Evolutionary conservation across 1,140 invertebrate genomes (phyloP).

Genomic region (Propsilocerus akamusi): DNA sequence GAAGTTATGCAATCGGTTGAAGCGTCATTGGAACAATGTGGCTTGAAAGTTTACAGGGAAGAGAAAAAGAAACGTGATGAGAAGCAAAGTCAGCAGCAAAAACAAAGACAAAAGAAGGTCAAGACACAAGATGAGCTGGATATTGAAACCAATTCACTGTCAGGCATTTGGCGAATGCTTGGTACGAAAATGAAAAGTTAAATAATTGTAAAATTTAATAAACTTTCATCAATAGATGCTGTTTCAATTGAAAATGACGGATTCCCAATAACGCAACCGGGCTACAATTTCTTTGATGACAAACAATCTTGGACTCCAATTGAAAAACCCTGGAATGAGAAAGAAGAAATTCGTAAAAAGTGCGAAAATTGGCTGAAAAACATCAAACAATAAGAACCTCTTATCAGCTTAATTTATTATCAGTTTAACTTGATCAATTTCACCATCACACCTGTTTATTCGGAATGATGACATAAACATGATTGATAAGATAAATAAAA

Average conservation of each 20-base stretch:
- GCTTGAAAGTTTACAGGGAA: not conserved
- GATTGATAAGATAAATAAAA: no score
- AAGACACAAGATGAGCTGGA: not conserved
- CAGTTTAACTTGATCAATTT: no score
- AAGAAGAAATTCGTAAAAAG: not conserved
- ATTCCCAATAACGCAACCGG: not conserved
- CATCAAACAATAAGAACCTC: not conserved
- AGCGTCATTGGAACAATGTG: not conserved
- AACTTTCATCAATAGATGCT: no score
- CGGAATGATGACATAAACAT: no score
- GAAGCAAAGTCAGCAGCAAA: not conserved
- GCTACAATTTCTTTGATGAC: not conserved
- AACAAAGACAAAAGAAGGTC: not conserved
- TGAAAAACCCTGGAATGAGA: not conserved
- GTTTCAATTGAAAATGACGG: not conserved
- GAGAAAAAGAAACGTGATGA: not conserved
- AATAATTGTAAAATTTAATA: no score
- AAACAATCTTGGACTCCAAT: not conserved
- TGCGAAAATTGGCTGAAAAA: not conserved
- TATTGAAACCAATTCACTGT: not conserved
- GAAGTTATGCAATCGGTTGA: not conserved
- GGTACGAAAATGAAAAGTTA: no score
- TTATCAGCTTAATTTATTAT: no score
- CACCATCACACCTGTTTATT: no score
- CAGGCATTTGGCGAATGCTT: not conserved